Evolutionary conservation across 92 coral and sea anemone species (phyloP), one percentile per base, ranked within the genome.

Genomic region (Palythoa grandiflora): DNA sequence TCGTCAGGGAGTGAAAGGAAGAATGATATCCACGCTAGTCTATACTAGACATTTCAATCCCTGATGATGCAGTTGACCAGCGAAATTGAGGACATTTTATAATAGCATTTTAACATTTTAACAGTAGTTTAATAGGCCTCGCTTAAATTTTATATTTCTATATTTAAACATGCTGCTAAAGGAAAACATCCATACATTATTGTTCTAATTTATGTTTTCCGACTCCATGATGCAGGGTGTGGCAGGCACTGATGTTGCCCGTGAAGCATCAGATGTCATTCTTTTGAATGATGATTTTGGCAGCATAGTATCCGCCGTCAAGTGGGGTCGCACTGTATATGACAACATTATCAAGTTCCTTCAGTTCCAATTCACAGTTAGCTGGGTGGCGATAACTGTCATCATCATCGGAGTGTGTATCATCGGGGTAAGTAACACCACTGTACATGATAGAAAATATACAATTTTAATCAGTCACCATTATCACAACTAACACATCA

Each of bases 241-340:
- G 17, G 95, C 93, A 70, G 98, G 96, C 54, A 91, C 98, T 20
- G 98, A 90, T 88, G 93, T 95, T 17, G 92, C 98, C 28, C 93
- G 93, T 73, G 98, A 95, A 54, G 92, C 93, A 21, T 76, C 94
- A 20, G 96, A 95, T 81, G 96, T 95, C 53, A 91, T 95, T 72
- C 92, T 95, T 50, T 83, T 95, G 20, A 87, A 91, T 77, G 98
- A 95, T 65, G 95, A 95, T 91, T 95, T 95, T 84, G 94, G 91
- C 38, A 95, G 96, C 77, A 95, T 95, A 70, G 98, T 95, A 21
- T 84, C 89, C 78, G 96, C 98, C 20, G 87, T 95, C 54, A 95
- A 93, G 88, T 95, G 98, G 98, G 98, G 98, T 44, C 92, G 98
- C 71, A 94, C 94, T 57, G 95, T 95, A 50, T 95, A 91, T 85